These are phyloP conservation scores for Eupithecia subumbrata DNA, from an alignment of 2,888 invertebrate species.

Conservation along the genomic window DNA sequence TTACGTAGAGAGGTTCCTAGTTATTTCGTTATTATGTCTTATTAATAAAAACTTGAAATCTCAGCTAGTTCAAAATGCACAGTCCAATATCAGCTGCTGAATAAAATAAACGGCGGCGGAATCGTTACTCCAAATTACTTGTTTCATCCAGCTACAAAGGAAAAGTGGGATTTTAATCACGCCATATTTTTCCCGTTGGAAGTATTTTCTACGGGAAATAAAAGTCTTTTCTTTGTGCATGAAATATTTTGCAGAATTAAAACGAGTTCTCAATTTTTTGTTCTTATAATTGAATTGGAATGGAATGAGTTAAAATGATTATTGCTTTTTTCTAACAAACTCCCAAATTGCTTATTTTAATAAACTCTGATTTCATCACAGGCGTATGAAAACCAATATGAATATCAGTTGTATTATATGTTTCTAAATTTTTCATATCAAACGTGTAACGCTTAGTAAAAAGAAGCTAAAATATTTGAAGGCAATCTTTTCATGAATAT, in stretches of 20 bases:
- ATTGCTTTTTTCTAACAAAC: background rate
- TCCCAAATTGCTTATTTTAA: slow-evolving; percentile 2
- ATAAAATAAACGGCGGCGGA: slow-evolving; percentile 4
- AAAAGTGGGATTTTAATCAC: slow-evolving; percentile 36
- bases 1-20: too few species aligned
- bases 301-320: background rate
- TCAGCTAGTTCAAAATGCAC: slow-evolving; percentile 3
- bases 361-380: background rate
- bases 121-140: slow-evolving; percentile 31
- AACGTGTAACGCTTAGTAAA: background rate
- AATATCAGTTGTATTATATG: background rate
- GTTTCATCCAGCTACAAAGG: slow-evolving; percentile 32
- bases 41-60: too few species aligned
- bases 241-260: slow-evolving; percentile 17
- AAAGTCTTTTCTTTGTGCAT: slow-evolving; percentile 20
- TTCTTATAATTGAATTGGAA: slow-evolving; percentile 6
- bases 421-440: too few species aligned
- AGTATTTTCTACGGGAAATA: slow-evolving; percentile 21
- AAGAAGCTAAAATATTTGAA: background rate
- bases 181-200: slow-evolving; percentile 27
- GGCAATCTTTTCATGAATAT: background rate
- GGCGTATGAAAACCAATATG: background rate
- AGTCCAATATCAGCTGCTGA: slow-evolving; percentile 5
- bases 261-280: slow-evolving; percentile 3
- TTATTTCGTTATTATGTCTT: too few species aligned